Evolutionary conservation across 2,797 vertebrate species (phyloP), one percentile per base, ranked within the genome.

Genomic region (Acanthurus tractus): DNA sequence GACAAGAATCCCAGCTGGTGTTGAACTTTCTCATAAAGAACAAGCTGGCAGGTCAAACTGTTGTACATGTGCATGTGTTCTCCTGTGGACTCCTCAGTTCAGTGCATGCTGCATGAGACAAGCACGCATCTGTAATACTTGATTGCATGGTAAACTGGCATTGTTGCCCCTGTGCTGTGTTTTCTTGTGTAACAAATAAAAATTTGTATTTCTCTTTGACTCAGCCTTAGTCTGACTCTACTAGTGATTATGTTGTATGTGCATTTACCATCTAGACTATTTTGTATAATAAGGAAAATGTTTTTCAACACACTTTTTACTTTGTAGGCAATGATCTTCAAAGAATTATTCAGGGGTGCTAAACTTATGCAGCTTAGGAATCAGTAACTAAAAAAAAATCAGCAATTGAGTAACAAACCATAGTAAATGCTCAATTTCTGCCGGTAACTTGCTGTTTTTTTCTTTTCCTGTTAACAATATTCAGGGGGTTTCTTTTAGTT

Each of bases 31-130:
- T 86, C 63, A 68, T 54, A 15, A 23, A 59, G 69, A 78, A 74
- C 78, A 61, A 75, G 68, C 45, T 54, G 70, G 71, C 68, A 63
- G 76, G 72, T 87, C 55, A 69, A 78, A 70, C 65, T 89, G 76
- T 87, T 88, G 79, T 88, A 88, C 78, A 84, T 65, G 86, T 91
- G 86, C 88, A 87, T 62, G 82, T 87, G 85, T 29, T 93, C 87
- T 89, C 64, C 80, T 65, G 87, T 92, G 89, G 85, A 89, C 89
- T 91, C 74, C 81, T 86, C 85, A 89, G 84, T 88, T 89, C 82
- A 78, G 88, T 92, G 94, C 94, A 94, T 95, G 94, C 90, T 94
- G 94, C 94, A 94, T 94, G 94, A 92, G 66, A 93, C 84, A 82
- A 94, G 86, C 85, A 91, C 89, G 90, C 89, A 86, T 85, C 83